A percentile compares a stretch with the other conserved stretches of the same genome.
These are phyloP conservation scores for Brachirus orientalis DNA, from an alignment of 2,113 vertebrate genomes.

Conservation along the genomic window DNA sequence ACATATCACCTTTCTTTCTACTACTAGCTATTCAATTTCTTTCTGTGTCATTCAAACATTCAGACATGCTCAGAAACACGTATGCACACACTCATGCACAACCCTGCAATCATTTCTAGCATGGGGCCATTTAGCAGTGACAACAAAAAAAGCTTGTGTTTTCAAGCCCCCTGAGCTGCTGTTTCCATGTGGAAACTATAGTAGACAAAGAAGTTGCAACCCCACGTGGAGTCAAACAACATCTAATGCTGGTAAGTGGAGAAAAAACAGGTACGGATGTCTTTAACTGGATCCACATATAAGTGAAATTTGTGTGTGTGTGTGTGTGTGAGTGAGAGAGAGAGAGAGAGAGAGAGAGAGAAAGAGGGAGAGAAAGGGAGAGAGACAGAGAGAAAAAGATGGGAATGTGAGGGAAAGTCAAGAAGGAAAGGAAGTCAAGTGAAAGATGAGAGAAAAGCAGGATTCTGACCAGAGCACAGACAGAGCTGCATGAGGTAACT, in stretches of 20 bases:
- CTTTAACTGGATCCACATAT: background rate
- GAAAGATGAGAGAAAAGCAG: constrained; percentile 37
- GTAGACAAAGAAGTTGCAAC: constrained; percentile 17
- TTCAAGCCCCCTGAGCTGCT: constrained; percentile 35
- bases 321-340: background rate
- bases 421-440: constrained; percentile 30
- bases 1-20: background rate
- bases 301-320: constrained; percentile 8
- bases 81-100: constrained; percentile 5
- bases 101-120: constrained; percentile 17
- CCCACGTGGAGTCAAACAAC: constrained; percentile 46
- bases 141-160: constrained; percentile 37
- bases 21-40: background rate
- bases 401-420: background rate
- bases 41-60: constrained; percentile 12
- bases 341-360: too few species aligned
- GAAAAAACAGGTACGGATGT: constrained; percentile 28
- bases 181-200: constrained; percentile 53
- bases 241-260: constrained; percentile 17
- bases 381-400: background rate
- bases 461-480: constrained; percentile 42
- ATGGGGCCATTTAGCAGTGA: constrained; percentile 15
- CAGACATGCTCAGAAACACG: too few species aligned
- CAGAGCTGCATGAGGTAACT: constrained; percentile 43
- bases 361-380: too few species aligned